phyloP scores from a whole-genome alignment of 2,797 vertebrate genomes.

The Alauda arvensis region DNA sequence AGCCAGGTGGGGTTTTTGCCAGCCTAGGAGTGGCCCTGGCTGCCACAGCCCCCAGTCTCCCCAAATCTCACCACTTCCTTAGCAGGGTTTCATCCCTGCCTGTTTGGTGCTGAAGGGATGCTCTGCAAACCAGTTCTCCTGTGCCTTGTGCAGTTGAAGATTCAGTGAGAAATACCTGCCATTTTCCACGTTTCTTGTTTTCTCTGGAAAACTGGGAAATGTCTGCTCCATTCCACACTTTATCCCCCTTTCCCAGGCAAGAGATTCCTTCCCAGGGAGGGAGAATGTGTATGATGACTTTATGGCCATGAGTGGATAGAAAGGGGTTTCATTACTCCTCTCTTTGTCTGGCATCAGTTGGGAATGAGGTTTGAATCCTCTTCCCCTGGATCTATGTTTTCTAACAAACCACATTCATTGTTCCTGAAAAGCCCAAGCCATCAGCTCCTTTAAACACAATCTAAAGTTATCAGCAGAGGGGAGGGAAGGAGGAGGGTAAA shows the following conservation, averaged over 20 bases:
- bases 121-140: neutral
- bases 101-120: neutral
- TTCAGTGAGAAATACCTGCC: neutral
- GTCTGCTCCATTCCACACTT: neutral
- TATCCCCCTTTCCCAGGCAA: neutral
- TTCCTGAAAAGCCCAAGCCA: neutral
- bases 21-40: neutral
- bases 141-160: neutral
- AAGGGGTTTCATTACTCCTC: neutral
- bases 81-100: neutral
- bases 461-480: neutral
- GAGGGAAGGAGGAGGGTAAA: neutral
- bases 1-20: neutral
- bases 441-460: neutral
- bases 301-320: neutral
- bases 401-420: neutral
- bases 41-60: neutral
- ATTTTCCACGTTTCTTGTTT: neutral
- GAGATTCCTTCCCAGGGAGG: neutral
- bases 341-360: neutral
- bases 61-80: neutral
- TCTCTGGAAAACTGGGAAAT: neutral
- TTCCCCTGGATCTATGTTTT: neutral
- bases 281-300: neutral
- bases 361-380: neutral